Base-by-base conservation (phyloP, 1,140 invertebrate species). In the Procambarus clarkii region DNA sequence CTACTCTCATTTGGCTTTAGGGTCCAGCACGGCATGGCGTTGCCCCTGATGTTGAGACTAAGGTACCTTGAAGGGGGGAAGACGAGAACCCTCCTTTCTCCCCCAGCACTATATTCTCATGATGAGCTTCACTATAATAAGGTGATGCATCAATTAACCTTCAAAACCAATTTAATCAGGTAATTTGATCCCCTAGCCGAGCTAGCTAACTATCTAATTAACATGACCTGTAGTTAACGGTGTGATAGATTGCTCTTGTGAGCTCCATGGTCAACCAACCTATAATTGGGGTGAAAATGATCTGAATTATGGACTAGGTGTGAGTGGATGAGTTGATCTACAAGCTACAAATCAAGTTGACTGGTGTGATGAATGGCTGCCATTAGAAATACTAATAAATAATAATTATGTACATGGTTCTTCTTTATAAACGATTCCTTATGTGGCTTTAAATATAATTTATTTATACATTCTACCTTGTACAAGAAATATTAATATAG, bases 81-180 rank as follows among this genome's bases (percentile, higher is more conserved):
- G 60, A 2, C 60, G 11, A 18, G 0, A 15, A 18, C 18, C 18
- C 21, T 4, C 60, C 1, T 21, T 64, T 11, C 60, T 64, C 60
- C 18, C 60, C 18, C 60, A 64, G 18, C 60, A 64, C 60, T 4
- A 64, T 15, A n/a, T 64, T 9, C 80, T 18, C 54, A 8, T 60
- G 80, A 34, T 82, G 21, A n/a, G 80, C 11, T 34, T 54, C 34
- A 18, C 54, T 34, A n/a, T 44, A 82, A 82, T 82, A 50, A 64
- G 50, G 21, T 60, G n/a, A 58, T 82, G 50, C 80, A 60, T 60
- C 54, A 64, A 60, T 11, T n/a, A 24, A 18, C 54, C 15, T 82
- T n/a, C 9, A n/a, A 82, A 82, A 60, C 15, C 80, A 82, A 82
- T 82, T 82, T 60, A n/a, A 82, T 82, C 34, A 82, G 60, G 80